Evolutionary conservation across 2,113 vertebrate genomes (phyloP).

Genomic region (Cryptomyrus ogoouensis): DNA sequence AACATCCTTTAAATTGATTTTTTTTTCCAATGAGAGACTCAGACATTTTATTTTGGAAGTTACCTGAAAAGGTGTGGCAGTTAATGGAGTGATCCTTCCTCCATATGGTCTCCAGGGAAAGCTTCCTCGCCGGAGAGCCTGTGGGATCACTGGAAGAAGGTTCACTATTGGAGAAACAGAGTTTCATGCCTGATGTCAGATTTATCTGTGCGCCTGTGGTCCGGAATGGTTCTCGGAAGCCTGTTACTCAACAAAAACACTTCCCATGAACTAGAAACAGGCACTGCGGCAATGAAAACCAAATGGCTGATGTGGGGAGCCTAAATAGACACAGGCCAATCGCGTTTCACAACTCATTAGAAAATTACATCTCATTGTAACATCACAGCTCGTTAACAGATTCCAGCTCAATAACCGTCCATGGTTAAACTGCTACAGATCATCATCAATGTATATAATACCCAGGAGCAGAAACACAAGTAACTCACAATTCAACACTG

Average conservation of each 20-base stretch:
- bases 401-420: not conserved
- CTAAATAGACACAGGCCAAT: not conserved
- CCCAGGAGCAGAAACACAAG: not conserved
- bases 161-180: not conserved
- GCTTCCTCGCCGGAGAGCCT: not conserved
- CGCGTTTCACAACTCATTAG: not conserved
- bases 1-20: not conserved
- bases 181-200: not conserved
- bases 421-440: not conserved
- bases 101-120: not conserved
- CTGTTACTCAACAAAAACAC: not conserved
- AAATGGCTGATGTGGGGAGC: not conserved
- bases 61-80: not conserved
- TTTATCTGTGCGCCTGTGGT: not conserved
- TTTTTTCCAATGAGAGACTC: not conserved
- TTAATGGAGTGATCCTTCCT: not conserved
- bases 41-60: not conserved
- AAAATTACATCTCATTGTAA: not conserved
- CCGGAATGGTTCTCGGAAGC: not conserved
- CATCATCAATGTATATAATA: not conserved
- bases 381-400: not conserved
- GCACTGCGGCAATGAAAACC: not conserved
- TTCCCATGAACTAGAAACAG: not conserved
- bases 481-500: not conserved
- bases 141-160: not conserved